phyloP scores from a whole-genome alignment of 1,140 invertebrate genomes.

The Penaeus indicus region DNA sequence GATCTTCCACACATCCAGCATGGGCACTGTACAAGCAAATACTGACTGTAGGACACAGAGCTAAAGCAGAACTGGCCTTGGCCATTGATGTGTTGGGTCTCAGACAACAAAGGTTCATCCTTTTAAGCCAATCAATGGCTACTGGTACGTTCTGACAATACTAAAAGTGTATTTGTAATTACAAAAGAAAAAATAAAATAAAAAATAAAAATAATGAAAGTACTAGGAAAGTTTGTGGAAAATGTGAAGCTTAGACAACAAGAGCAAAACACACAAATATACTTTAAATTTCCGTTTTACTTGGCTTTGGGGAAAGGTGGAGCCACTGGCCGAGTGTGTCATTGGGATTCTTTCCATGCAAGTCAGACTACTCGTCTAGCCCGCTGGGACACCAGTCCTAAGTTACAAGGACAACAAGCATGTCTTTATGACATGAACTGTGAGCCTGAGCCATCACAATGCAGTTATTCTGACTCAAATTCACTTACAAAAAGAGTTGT shows the following conservation, averaged over 20 bases:
- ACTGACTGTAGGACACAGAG: slow-evolving; percentile 31
- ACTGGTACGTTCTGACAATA: slow-evolving; percentile 20
- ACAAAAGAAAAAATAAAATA: slow-evolving; percentile 30
- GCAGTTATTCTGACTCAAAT: slow-evolving; percentile 26
- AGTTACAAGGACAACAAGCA: background rate
- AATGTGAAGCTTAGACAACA: slow-evolving; percentile 56
- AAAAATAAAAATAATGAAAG: slow-evolving; percentile 1
- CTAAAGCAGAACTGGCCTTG: slow-evolving; percentile 38
- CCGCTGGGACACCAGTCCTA: slow-evolving; percentile 8
- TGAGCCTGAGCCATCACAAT: slow-evolving; percentile 28
- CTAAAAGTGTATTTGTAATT: slow-evolving; percentile 31
- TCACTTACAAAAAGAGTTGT: slow-evolving; percentile 21
- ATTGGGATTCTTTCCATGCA: slow-evolving; percentile 35
- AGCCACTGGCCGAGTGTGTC: slow-evolving; percentile 45
- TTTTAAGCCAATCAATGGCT: slow-evolving; percentile 42
- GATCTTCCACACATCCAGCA: slow-evolving; percentile 35
- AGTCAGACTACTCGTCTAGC: slow-evolving; percentile 24
- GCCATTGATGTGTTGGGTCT: slow-evolving; percentile 43
- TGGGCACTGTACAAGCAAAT: slow-evolving; percentile 41
- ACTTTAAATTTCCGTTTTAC: slow-evolving; percentile 40
- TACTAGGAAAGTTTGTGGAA: slow-evolving; percentile 27
- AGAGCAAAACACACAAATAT: slow-evolving; percentile 51
- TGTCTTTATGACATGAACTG: slow-evolving; percentile 17
- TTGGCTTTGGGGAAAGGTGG: slow-evolving; percentile 35
- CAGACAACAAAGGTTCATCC: slow-evolving; percentile 38